Evolutionary conservation across 92 coral and sea anemone genomes (phyloP).

Genomic region (Siderastrea siderea): DNA sequence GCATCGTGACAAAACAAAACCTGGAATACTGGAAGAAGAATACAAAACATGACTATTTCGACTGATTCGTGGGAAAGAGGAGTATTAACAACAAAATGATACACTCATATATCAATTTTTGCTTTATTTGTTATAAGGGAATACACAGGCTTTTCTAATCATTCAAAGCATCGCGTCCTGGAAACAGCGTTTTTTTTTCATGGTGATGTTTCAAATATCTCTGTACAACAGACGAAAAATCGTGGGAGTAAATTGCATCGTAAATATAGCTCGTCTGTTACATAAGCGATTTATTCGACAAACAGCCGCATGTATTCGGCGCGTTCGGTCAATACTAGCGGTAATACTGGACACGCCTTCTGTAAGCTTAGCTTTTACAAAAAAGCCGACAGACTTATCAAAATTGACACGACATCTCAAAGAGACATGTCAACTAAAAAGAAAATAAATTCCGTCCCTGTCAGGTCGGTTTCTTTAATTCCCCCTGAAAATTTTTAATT

Average conservation of each 20-base stretch:
- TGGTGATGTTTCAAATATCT: conserved; percentile 16
- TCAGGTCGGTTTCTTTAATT: conserved; percentile 20
- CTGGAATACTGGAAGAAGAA: neutral
- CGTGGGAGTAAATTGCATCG: neutral
- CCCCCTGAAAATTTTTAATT: conserved; percentile 19
- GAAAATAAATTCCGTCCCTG: conserved; percentile 4
- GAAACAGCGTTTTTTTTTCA: neutral
- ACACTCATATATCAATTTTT: neutral
- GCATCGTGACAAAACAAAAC: neutral
- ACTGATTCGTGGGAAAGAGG: neutral
- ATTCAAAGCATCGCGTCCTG: neutral
- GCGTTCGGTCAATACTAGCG: conserved; percentile 17
- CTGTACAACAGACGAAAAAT: neutral
- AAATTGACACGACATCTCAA: conserved; percentile 22
- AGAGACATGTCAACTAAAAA: neutral
- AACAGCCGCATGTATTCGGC: conserved; percentile 14
- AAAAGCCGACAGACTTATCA: conserved; percentile 43
- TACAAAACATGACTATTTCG: no score
- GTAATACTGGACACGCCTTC: conserved; percentile 22
- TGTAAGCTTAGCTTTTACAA: conserved; percentile 36
- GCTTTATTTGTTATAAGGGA: conserved; percentile 2
- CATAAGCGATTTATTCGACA: conserved; percentile 1
- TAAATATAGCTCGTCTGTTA: conserved; percentile 10
- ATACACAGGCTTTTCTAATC: neutral
- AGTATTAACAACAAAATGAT: no score